A percentile compares a stretch with the other conserved stretches of the same genome.
phyloP scores from a whole-genome alignment of 2,888 invertebrate species.

The Glaucopsyche alexis region DNA sequence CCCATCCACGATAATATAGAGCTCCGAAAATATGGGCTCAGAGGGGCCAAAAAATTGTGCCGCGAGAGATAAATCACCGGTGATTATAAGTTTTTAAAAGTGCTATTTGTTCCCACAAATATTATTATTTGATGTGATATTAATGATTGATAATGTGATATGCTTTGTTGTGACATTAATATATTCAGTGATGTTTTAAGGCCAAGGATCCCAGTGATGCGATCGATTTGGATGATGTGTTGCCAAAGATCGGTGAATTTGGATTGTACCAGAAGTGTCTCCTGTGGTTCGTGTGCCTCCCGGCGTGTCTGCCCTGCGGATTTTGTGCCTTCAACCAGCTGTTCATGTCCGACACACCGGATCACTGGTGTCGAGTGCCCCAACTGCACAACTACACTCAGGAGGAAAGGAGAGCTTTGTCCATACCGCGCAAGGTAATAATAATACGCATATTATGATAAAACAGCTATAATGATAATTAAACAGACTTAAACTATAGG shows the following conservation, averaged over 20 bases:
- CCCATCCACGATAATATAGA: slow-evolving; percentile 31
- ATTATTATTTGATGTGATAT: slow-evolving; percentile 31
- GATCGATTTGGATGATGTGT: slow-evolving; percentile 90
- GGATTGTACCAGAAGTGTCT: slow-evolving; percentile 92
- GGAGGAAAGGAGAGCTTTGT: slow-evolving; percentile 81
- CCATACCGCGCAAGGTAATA: slow-evolving; percentile 78
- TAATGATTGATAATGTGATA: no score
- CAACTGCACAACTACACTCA: slow-evolving; percentile 81
- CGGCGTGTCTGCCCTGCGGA: slow-evolving; percentile 94
- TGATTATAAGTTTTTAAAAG: slow-evolving; percentile 40
- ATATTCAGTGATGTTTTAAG: slow-evolving; percentile 42
- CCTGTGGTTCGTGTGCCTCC: slow-evolving; percentile 91
- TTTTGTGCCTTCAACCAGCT: slow-evolving; percentile 96
- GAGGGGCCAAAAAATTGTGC: slow-evolving; percentile 44
- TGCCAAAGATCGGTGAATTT: slow-evolving; percentile 93
- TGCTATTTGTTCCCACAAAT: neutral
- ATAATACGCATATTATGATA: slow-evolving; percentile 10
- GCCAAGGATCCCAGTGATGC: slow-evolving; percentile 64
- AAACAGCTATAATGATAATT: slow-evolving; percentile 23
- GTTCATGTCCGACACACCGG: slow-evolving; percentile 93
- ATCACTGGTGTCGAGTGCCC: slow-evolving; percentile 91
- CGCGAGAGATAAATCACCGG: slow-evolving; percentile 53
- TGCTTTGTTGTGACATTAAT: slow-evolving; percentile 24
- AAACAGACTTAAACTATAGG: slow-evolving; percentile 46
- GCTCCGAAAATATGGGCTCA: slow-evolving; percentile 34